phyloP scores from a whole-genome alignment of 1,140 invertebrate genomes.

The Neodiprion virginianus region DNA sequence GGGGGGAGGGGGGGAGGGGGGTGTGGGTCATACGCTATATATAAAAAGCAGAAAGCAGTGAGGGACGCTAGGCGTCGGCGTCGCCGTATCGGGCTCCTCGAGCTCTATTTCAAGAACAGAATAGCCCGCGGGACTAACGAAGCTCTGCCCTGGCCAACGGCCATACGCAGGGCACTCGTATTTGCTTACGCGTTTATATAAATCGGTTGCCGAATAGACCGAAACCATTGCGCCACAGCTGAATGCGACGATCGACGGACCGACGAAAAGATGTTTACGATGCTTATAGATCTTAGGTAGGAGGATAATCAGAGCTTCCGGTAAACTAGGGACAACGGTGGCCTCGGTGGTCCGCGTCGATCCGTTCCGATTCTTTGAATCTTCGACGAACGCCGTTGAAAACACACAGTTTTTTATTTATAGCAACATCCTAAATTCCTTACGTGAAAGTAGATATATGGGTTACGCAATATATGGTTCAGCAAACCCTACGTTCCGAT shows the following conservation, averaged over 20 bases:
- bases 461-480: conserved; percentile 52
- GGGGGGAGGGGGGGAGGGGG: too few relatives aligned
- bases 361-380: too few relatives aligned
- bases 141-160: not conserved
- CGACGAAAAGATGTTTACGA: too few relatives aligned
- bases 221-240: too few relatives aligned
- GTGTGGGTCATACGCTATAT: conserved; percentile 22
- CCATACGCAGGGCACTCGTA: not conserved
- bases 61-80: conserved; percentile 44
- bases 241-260: too few relatives aligned
- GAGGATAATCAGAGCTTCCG: too few relatives aligned
- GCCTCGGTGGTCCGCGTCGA: too few relatives aligned
- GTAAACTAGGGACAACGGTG: too few relatives aligned
- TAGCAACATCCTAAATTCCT: conserved; percentile 18
- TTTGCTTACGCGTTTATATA: too few relatives aligned
- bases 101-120: conserved; percentile 58
- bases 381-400: not conserved
- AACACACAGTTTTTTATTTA: conserved; percentile 20
- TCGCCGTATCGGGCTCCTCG: conserved; percentile 52
- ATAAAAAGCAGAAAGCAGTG: conserved; percentile 3
- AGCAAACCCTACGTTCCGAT: conserved; percentile 48
- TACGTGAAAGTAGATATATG: conserved; percentile 2
- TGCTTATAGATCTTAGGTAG: too few relatives aligned
- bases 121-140: conserved; percentile 37
- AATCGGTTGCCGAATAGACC: too few relatives aligned